A percentile compares a stretch with the other conserved stretches of the same genome.
phyloP scores from a whole-genome alignment of 1,140 invertebrate genomes.

The Calosoma granatense region DNA sequence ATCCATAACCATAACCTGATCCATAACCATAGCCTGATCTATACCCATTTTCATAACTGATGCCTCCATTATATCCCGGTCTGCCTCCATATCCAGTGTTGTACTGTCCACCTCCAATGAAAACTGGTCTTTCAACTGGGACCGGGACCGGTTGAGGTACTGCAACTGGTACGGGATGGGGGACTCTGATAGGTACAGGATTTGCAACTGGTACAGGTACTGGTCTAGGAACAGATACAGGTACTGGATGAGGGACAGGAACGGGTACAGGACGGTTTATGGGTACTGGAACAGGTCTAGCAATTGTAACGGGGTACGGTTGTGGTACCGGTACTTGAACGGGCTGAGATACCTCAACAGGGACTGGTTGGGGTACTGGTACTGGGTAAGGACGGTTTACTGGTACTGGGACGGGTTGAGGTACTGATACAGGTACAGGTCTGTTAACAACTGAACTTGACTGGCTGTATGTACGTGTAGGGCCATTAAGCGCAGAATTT shows the following conservation, averaged over 20 bases:
- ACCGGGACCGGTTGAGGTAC: conserved; percentile 17
- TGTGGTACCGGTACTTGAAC: conserved; percentile 32
- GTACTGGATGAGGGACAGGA: conserved; percentile 26
- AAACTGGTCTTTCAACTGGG: conserved; percentile 38
- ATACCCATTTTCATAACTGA: neutral
- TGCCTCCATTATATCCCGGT: neutral
- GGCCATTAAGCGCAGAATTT: neutral
- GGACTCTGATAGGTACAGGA: conserved; percentile 20
- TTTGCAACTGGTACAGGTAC: conserved; percentile 25
- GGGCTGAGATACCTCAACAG: conserved; percentile 16
- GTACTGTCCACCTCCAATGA: conserved; percentile 21
- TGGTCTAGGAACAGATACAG: conserved; percentile 33
- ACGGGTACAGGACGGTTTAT: conserved; percentile 16
- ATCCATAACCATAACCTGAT: neutral
- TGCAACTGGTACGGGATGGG: conserved; percentile 17
- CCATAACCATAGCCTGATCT: neutral
- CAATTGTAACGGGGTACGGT: conserved; percentile 36
- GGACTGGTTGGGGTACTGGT: conserved; percentile 8
- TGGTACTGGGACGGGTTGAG: conserved; percentile 1
- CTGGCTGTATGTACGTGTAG: neutral
- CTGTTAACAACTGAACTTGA: neutral
- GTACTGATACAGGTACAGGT: neutral
- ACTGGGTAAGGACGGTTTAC: conserved; percentile 1
- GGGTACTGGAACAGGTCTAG: conserved; percentile 28
- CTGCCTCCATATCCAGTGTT: neutral